phyloP scores from a whole-genome alignment of 2,888 invertebrate genomes.

The Cataglyphis cursor region DNA sequence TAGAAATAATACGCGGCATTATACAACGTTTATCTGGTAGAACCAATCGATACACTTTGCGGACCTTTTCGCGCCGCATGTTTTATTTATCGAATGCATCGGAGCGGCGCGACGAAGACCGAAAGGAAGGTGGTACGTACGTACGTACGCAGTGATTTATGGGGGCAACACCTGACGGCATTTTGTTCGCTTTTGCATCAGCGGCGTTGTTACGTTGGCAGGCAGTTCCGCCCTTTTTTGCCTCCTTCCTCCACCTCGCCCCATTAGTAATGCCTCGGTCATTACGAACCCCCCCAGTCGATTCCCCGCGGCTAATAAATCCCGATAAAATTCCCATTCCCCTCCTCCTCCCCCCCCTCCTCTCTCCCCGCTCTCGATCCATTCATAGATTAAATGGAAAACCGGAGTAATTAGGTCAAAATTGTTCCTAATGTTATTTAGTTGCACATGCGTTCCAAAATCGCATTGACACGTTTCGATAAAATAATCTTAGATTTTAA shows the following conservation, averaged over 20 bases:
- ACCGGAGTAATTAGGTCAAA: slow-evolving; percentile 26
- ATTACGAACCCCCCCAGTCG: slow-evolving; percentile 80
- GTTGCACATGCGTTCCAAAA: background rate
- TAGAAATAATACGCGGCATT: slow-evolving; percentile 43
- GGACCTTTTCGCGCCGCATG: slow-evolving; percentile 68
- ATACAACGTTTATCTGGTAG: slow-evolving; percentile 52
- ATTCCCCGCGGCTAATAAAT: slow-evolving; percentile 82
- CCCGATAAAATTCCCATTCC: slow-evolving; percentile 79
- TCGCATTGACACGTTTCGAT: background rate
- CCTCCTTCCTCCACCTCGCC: slow-evolving; percentile 64
- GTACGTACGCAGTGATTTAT: slow-evolving; percentile 81
- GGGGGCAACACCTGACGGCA: slow-evolving; percentile 84
- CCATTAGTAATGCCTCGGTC: slow-evolving; percentile 82
- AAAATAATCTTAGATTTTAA: background rate
- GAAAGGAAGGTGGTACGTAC: slow-evolving; percentile 73
- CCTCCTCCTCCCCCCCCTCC: slow-evolving; percentile 20
- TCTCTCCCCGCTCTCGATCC: slow-evolving; percentile 37
- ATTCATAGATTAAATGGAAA: slow-evolving; percentile 17
- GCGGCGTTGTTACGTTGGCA: slow-evolving; percentile 76
- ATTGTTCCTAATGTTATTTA: slow-evolving; percentile 24
- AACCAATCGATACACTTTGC: slow-evolving; percentile 63
- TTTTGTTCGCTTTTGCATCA: slow-evolving; percentile 82
- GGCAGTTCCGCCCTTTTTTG: slow-evolving; percentile 81
- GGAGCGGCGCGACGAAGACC: slow-evolving; percentile 72
- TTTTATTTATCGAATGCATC: slow-evolving; percentile 80